Conservation (phyloP, 2,888 invertebrate species). For the Thymelicus lineola region DNA sequence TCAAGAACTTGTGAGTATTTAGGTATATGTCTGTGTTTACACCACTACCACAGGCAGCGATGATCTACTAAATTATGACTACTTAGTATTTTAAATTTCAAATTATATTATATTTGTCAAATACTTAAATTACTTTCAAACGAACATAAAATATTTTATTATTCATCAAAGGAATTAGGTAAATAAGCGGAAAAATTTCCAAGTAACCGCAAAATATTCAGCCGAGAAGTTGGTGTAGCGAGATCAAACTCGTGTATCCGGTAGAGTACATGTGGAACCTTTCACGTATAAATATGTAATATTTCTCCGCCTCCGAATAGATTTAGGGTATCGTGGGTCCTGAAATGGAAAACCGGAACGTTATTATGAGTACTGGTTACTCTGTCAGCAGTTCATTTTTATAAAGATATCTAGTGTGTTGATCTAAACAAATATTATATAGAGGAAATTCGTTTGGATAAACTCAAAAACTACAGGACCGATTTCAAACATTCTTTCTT, state of each 20-base stretch:
- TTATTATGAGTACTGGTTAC: not conserved
- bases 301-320: conserved; percentile 20
- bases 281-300: conserved; percentile 28
- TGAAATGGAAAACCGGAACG: not conserved
- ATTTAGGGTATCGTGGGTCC: not conserved
- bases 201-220: conserved; percentile 6
- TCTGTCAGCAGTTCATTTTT: not conserved
- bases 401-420: not conserved
- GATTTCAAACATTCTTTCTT: too few relatives aligned
- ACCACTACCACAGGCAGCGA: too few relatives aligned
- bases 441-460: too few relatives aligned
- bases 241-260: conserved; percentile 20
- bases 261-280: conserved; percentile 20
- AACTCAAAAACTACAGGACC: too few relatives aligned
- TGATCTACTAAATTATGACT: too few relatives aligned
- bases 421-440: too few relatives aligned
- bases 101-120: too few relatives aligned
- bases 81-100: too few relatives aligned
- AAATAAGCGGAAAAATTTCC: conserved; percentile 23
- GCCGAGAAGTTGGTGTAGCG: not conserved
- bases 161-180: not conserved
- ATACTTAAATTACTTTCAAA: too few relatives aligned
- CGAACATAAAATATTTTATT: too few relatives aligned
- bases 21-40: too few relatives aligned
- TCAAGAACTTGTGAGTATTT: too few relatives aligned